Evolutionary conservation across 2,113 vertebrate genomes (phyloP).

Genomic region (Sorex fumeus): DNA sequence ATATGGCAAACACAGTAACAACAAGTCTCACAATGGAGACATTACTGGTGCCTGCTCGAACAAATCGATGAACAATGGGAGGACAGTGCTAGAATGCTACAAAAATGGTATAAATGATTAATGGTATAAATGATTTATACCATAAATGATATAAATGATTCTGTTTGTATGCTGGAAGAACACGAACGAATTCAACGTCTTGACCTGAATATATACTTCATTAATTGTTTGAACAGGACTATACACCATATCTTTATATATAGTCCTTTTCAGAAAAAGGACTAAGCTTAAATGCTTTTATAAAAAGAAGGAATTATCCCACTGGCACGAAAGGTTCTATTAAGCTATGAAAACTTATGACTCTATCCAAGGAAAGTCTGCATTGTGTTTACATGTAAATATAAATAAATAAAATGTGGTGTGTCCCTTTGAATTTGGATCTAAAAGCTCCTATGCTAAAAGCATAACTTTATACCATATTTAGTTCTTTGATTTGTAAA

Average conservation of each 20-base stretch:
- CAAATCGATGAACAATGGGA: too few relatives aligned
- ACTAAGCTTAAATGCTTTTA: neutral
- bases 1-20: too few relatives aligned
- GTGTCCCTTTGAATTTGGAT: neutral
- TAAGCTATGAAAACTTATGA: conserved; percentile 30
- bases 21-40: too few relatives aligned
- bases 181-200: neutral
- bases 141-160: too few relatives aligned
- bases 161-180: neutral
- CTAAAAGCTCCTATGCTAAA: conserved; percentile 20
- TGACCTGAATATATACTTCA: neutral
- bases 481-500: neutral
- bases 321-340: neutral
- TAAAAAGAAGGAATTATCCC: neutral
- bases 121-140: too few relatives aligned
- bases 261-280: neutral
- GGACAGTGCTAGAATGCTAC: too few relatives aligned
- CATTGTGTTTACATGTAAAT: conserved; percentile 19
- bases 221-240: neutral
- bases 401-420: neutral
- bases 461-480: neutral
- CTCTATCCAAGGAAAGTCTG: neutral
- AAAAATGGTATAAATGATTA: too few relatives aligned
- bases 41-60: too few relatives aligned
- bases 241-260: neutral